These are phyloP conservation scores for Procavia capensis DNA, from an alignment of 2,113 vertebrate genomes.

Conservation along the genomic window DNA sequence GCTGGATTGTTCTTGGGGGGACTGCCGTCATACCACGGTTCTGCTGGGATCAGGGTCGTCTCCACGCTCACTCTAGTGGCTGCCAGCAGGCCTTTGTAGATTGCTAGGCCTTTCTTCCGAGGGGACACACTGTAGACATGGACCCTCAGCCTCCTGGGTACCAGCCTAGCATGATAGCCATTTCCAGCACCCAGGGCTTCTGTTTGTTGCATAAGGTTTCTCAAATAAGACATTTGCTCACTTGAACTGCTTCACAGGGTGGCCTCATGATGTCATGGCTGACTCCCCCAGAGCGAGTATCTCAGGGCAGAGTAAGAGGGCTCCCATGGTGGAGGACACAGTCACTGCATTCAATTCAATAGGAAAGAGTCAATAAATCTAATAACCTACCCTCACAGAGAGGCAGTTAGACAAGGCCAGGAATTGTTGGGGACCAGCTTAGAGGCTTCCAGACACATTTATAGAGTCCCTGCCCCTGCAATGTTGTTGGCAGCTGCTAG, in stretches of 20 bases:
- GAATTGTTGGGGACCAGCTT: too few relatives aligned
- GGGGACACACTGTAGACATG: background rate
- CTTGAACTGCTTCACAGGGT: background rate
- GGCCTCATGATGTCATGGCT: background rate
- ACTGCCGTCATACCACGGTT: background rate
- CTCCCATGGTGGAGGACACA: background rate
- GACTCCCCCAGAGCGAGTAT: background rate
- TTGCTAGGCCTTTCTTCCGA: background rate
- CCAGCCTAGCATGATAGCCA: background rate
- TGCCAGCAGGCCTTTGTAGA: too few relatives aligned
- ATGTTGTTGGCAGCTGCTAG: background rate
- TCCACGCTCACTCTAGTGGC: background rate
- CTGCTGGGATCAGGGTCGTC: accelerated
- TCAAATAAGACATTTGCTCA: background rate
- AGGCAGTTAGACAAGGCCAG: background rate
- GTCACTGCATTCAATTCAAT: background rate
- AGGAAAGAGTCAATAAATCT: background rate
- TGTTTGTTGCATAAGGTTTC: background rate
- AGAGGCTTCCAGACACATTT: background rate
- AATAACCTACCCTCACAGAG: background rate
- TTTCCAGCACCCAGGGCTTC: background rate
- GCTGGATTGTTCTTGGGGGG: background rate
- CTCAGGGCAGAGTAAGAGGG: background rate
- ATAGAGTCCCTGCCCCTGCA: background rate
- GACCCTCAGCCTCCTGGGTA: background rate